phyloP scores from a whole-genome alignment of 1,140 invertebrate species.

The silkworm (Bombyx mori) region ASM3026992v2 NC_085126.1:580501-581000 shows the following conservation, averaged over 20 bases:
- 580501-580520: too few species aligned
- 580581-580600: slow-evolving; percentile 86
- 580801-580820: too few species aligned
- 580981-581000: too few species aligned
- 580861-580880: too few species aligned
- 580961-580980: too few species aligned
- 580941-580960: too few species aligned
- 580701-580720: not conserved
- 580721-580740: not conserved
- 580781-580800: not conserved
- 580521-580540: slow-evolving; percentile 9
- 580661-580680: slow-evolving; percentile 27
- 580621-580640: slow-evolving; percentile 91
- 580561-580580: slow-evolving; percentile 87
- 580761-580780: not conserved
- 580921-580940: too few species aligned
- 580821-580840: too few species aligned
- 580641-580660: slow-evolving; percentile 89
- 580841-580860: too few species aligned
- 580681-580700: slow-evolving; percentile 3
- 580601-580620: slow-evolving; percentile 84
- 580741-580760: not conserved
- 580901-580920: too few species aligned
- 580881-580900: too few species aligned
- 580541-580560: slow-evolving; percentile 73